A percentile compares a stretch with the other conserved stretches of the same genome.
phyloP scores from a whole-genome alignment of 1,140 invertebrate genomes.

The Araneus ventricosus region DNA sequence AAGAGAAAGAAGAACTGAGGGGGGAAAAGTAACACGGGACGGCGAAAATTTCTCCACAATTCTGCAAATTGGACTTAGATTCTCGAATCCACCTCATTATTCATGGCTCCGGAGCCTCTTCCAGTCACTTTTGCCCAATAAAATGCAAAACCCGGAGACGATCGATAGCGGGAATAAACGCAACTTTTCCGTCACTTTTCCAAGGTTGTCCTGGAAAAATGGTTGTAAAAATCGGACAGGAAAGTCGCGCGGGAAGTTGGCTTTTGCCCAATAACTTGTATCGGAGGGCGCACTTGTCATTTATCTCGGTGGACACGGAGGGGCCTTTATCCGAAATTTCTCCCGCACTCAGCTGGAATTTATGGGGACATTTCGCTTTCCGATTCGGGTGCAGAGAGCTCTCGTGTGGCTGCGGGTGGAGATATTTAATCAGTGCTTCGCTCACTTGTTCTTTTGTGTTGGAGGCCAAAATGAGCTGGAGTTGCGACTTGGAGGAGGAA shows the following conservation, averaged over 20 bases:
- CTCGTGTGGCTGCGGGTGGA: neutral
- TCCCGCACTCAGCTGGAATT: neutral
- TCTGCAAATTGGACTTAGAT: neutral
- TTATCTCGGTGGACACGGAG: neutral
- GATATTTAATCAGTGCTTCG: neutral
- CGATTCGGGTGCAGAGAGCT: neutral
- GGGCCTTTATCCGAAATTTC: neutral
- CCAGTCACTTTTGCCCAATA: neutral
- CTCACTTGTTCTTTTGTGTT: neutral
- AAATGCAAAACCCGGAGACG: neutral
- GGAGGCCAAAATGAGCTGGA: neutral
- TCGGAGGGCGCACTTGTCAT: neutral
- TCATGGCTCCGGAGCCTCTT: neutral
- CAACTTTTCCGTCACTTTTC: neutral
- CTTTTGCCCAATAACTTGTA: slow-evolving; percentile 8
- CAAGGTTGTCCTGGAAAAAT: neutral
- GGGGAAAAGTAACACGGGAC: neutral
- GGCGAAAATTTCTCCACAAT: neutral
- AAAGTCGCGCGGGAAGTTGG: neutral
- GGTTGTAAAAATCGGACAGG: neutral
- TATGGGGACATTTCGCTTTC: neutral
- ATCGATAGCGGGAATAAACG: neutral
- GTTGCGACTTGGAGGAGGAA: neutral
- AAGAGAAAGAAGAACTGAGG: too few species aligned
- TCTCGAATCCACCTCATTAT: neutral